phyloP scores from a whole-genome alignment of 2,797 vertebrate species.

The Somateria mollissima region DNA sequence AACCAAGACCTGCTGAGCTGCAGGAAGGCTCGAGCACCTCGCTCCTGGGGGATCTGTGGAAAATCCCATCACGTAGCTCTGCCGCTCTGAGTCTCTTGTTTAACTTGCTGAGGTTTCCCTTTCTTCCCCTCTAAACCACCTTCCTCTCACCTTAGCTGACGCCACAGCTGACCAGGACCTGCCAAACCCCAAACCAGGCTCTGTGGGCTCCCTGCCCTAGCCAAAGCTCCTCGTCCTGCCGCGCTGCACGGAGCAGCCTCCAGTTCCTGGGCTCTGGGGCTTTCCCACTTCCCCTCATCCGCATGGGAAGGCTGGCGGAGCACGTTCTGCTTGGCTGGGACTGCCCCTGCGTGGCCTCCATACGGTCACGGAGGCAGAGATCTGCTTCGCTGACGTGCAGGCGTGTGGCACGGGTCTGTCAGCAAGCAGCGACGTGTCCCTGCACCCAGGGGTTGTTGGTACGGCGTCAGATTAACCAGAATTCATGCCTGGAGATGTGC shows the following conservation, averaged over 20 bases:
- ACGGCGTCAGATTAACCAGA: accelerated
- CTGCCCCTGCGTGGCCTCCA: not conserved
- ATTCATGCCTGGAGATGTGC: not conserved
- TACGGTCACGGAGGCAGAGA: no score
- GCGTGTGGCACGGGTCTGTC: not conserved
- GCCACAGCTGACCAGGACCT: no score
- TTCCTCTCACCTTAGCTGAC: no score
- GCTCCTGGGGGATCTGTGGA: accelerated
- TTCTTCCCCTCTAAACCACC: no score
- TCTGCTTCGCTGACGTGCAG: not conserved
- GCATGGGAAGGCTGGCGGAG: not conserved
- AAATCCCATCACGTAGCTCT: not conserved
- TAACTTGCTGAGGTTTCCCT: no score
- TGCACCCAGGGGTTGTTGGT: accelerated
- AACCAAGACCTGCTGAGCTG: not conserved
- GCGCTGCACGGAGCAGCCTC: not conserved
- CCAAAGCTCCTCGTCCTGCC: not conserved
- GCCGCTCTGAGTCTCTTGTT: not conserved
- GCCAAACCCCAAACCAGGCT: no score
- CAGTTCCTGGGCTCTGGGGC: accelerated
- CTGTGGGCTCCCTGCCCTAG: no score
- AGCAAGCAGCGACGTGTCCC: accelerated
- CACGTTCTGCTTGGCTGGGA: not conserved
- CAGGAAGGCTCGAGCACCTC: not conserved
- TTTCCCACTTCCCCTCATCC: not conserved